Percentiles rank a stretch among this genome's conserved stretches.
Conservation (phyloP, 1,140 invertebrate species). For the Drosophila mayri region DNA sequence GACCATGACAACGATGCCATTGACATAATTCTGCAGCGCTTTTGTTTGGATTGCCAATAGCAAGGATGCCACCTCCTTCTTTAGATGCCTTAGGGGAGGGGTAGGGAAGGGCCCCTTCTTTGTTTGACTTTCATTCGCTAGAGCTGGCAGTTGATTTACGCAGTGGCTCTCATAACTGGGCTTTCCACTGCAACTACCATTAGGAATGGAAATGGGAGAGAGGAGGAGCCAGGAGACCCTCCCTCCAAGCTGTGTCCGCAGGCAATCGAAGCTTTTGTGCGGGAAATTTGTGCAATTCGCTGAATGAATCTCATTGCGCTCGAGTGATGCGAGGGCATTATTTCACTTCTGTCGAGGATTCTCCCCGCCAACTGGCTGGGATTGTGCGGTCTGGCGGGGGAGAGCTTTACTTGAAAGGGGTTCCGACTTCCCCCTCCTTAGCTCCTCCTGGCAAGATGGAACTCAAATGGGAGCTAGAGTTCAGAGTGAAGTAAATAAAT, state of each 20-base stretch:
- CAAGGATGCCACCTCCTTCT: neutral
- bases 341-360: constrained; percentile 5
- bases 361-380: neutral
- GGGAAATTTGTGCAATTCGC: constrained; percentile 13
- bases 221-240: neutral
- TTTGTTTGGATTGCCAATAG: constrained; percentile 60
- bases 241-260: neutral
- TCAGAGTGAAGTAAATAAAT: constrained; percentile 7
- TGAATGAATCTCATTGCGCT: constrained; percentile 13
- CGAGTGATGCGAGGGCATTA: constrained; percentile 13
- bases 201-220: neutral
- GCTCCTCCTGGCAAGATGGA: neutral
- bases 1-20: constrained; percentile 62
- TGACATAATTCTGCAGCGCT: constrained; percentile 66
- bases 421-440: neutral
- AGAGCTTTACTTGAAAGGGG: neutral
- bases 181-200: constrained; percentile 1
- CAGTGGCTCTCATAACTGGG: constrained; percentile 39
- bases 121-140: constrained; percentile 65
- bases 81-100: neutral
- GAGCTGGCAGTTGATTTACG: constrained; percentile 50
- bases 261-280: constrained; percentile 7
- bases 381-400: neutral
- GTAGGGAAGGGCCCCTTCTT: constrained; percentile 42
- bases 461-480: constrained; percentile 1